A percentile compares a stretch with the other conserved stretches of the same genome.
Evolutionary conservation across 1,140 invertebrate species (phyloP).

Genomic region (Penaeus vannamei): DNA sequence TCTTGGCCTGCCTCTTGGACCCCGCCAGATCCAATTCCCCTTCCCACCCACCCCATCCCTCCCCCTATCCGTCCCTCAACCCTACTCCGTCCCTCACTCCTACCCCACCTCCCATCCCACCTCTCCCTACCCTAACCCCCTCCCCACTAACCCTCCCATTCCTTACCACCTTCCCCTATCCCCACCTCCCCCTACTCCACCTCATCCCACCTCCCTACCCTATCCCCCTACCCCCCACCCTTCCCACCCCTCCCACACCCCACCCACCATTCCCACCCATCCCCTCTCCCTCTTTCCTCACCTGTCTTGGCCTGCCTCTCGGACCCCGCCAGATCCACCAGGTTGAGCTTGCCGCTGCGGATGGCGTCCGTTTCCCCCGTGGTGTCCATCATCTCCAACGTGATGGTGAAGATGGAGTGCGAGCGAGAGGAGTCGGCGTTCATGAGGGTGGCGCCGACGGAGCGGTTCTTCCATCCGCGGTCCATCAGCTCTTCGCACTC

Average conservation of each 20-base stretch:
- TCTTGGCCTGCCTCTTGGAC: slow-evolving; percentile 88
- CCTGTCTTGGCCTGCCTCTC: slow-evolving; percentile 88
- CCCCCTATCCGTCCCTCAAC: too few species aligned
- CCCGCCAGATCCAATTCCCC: slow-evolving; percentile 85
- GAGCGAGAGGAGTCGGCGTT: slow-evolving; percentile 88
- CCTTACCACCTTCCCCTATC: too few species aligned
- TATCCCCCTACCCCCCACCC: too few species aligned
- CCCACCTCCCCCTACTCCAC: too few species aligned
- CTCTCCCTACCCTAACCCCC: too few species aligned
- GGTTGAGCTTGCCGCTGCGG: slow-evolving; percentile 86
- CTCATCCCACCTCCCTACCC: too few species aligned
- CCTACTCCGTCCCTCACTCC: too few species aligned
- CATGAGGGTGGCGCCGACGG: slow-evolving; percentile 86
- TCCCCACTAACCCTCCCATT: too few species aligned
- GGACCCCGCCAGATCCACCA: slow-evolving; percentile 92
- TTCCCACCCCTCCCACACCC: too few species aligned
- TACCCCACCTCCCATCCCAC: too few species aligned
- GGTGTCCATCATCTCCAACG: slow-evolving; percentile 83
- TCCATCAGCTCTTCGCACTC: slow-evolving; percentile 84
- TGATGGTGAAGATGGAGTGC: slow-evolving; percentile 94
- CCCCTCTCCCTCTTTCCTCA: slow-evolving; percentile 70
- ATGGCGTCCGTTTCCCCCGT: slow-evolving; percentile 77
- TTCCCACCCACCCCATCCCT: too few species aligned
- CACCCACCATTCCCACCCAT: neutral
- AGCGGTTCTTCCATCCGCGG: slow-evolving; percentile 82